phyloP scores from a whole-genome alignment of 1,140 invertebrate genomes.

The Metopolophium dirhodum region DNA sequence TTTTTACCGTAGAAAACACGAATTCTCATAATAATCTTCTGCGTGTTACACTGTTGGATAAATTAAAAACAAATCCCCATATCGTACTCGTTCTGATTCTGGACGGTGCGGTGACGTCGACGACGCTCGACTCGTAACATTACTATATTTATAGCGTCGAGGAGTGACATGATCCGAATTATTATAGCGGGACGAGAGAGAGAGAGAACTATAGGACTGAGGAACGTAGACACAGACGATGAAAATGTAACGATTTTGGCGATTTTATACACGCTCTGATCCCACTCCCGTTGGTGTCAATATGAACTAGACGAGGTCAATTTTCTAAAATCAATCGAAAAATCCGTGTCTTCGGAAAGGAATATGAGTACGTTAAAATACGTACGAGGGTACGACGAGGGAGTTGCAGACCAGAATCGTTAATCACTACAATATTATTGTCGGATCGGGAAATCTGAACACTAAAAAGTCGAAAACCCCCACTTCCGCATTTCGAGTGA shows the following conservation, averaged over 20 bases:
- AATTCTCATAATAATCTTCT: neutral
- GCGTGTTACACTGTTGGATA: neutral
- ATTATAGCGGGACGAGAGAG: neutral
- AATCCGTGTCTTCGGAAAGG: neutral
- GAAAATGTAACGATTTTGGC: no score
- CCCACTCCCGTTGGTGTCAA: no score
- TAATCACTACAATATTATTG: no score
- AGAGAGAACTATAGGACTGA: neutral
- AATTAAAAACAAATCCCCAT: neutral
- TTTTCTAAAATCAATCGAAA: neutral
- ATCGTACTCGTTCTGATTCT: neutral
- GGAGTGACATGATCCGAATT: neutral
- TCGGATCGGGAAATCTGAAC: no score
- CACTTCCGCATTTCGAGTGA: no score
- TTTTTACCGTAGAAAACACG: neutral
- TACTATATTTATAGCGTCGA: neutral
- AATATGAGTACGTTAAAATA: no score
- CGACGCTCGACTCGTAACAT: no score
- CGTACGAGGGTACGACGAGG: no score
- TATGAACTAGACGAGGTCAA: no score
- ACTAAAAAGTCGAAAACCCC: no score
- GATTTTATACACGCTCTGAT: no score
- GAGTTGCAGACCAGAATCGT: no score
- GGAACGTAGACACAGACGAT: neutral
- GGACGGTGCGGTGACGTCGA: neutral